Percentiles rank a stretch among this genome's conserved stretches.
Evolutionary conservation across 2,888 invertebrate species (phyloP).

Genomic region (Drosophila borealis): DNA sequence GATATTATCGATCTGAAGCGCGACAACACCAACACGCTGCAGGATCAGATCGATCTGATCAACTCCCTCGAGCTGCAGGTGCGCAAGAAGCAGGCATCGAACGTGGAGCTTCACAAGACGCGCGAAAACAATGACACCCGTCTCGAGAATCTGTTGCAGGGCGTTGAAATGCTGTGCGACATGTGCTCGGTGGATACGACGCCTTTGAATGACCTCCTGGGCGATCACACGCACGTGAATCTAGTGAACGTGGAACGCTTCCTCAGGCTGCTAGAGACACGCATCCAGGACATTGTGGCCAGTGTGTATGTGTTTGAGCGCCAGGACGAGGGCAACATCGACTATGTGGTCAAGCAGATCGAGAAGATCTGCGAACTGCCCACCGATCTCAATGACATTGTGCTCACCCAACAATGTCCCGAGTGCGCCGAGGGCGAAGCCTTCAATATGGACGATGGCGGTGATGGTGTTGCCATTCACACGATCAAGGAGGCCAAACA

Average conservation of each 20-base stretch:
- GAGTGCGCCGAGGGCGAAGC: slow-evolving; percentile 85
- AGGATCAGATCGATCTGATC: slow-evolving; percentile 75
- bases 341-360: slow-evolving; percentile 80
- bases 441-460: slow-evolving; percentile 83
- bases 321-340: slow-evolving; percentile 55
- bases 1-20: slow-evolving; percentile 75
- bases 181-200: slow-evolving; percentile 86
- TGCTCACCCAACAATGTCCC: slow-evolving; percentile 84
- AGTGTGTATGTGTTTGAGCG: slow-evolving; percentile 85
- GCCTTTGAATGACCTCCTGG: slow-evolving; percentile 86
- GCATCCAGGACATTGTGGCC: slow-evolving; percentile 86
- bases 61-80: slow-evolving; percentile 66
- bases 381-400: slow-evolving; percentile 86
- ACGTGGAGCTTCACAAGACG: slow-evolving; percentile 53
- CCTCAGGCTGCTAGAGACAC: slow-evolving; percentile 86
- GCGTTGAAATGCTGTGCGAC: slow-evolving; percentile 82
- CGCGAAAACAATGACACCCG: slow-evolving; percentile 68
- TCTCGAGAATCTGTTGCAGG: slow-evolving; percentile 71
- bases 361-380: slow-evolving; percentile 79
- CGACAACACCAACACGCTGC: slow-evolving; percentile 67
- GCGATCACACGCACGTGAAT: slow-evolving; percentile 87
- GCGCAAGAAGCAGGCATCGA: slow-evolving; percentile 62
- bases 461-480: slow-evolving; percentile 75
- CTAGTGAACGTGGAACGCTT: slow-evolving; percentile 86
- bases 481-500: slow-evolving; percentile 69